A percentile compares a stretch with the other conserved stretches of the same genome.
These are phyloP conservation scores for Xenus cinereus DNA, from an alignment of 2,113 vertebrate species.

Conservation along the genomic window DNA sequence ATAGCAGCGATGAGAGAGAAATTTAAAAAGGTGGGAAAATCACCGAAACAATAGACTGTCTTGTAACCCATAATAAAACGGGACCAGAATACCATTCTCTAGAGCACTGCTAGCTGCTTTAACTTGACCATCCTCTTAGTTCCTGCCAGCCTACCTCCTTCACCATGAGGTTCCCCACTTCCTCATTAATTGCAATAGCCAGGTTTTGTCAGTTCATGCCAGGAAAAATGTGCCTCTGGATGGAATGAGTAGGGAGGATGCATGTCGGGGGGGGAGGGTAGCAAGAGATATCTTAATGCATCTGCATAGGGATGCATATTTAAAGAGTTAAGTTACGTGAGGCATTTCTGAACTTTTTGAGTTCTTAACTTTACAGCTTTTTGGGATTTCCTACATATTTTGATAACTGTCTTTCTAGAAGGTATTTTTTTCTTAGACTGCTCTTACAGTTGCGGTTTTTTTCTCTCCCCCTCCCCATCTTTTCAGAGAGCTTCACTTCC, in stretches of 20 bases:
- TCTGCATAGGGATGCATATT: neutral
- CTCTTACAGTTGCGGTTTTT: neutral
- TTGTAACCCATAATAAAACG: neutral
- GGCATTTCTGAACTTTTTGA: neutral
- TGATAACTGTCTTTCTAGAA: neutral
- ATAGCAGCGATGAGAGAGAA: neutral
- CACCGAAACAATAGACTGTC: neutral
- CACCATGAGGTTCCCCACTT: rapidly evolving
- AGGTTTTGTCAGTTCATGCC: neutral
- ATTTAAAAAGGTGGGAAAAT: neutral
- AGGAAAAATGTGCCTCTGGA: neutral
- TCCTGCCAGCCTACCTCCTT: neutral
- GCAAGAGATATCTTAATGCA: neutral
- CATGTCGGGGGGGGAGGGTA: too few species aligned
- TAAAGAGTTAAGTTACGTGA: neutral
- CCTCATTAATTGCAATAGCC: neutral
- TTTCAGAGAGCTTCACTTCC: conserved; percentile 83
- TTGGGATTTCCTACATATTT: rapidly evolving
- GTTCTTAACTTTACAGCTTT: neutral
- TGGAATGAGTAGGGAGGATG: neutral
- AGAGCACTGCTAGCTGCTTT: neutral
- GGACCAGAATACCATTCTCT: neutral
- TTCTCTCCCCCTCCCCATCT: too few species aligned
- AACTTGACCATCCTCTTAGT: too few species aligned
- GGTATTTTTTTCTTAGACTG: neutral